Base-by-base conservation (phyloP, 1,140 invertebrate genomes). In the Leptinotarsa lineolata region DNA sequence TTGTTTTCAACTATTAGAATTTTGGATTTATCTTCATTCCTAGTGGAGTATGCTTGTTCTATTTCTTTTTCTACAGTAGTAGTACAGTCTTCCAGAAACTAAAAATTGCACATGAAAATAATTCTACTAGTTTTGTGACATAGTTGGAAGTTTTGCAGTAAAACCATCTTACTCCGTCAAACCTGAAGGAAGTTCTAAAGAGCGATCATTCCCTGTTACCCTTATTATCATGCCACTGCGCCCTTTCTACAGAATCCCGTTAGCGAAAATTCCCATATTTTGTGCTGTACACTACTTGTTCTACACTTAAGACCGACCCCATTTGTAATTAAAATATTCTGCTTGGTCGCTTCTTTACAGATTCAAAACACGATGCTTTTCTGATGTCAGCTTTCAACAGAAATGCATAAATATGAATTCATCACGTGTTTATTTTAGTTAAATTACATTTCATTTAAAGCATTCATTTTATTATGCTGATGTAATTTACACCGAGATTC, bases 341-440 rank as follows among this genome's bases (percentile, higher is more conserved):
- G 60, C 60, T 63, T 63, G 60, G 22, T 20, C 60, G 60, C 60
- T 24, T 63, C 60, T 63, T 63, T 63, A 63, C 13, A 63, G 60
- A 63, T 63, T 63, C 60, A 63, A 63, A 63, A 63, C 60, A 63
- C 60, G 60, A 63, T 24, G 60, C 60, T 63, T 63, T 63, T 63
- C 60, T 63, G 48, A 54, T 54, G 60, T 22, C 60, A 63, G 22
- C 60, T 63, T 24, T 63, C 60, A 63, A 63, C 15, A 22, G 60
- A 63, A 63, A 63, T 63, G 60, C 60, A 63, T 63, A 24, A 24
- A 63, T 63, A 63, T 63, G 60, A 63, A 63, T 63, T 21, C 60
- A 24, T 63, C 60, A 63, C 22, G 22, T 63, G 60, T 63, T 63
- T 24, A 63, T 63, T 63, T 24, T 63, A 63, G 22, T 63, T 63